Evolutionary conservation across 1,140 invertebrate species (phyloP).

Genomic region (Drosophila prosaltans): DNA sequence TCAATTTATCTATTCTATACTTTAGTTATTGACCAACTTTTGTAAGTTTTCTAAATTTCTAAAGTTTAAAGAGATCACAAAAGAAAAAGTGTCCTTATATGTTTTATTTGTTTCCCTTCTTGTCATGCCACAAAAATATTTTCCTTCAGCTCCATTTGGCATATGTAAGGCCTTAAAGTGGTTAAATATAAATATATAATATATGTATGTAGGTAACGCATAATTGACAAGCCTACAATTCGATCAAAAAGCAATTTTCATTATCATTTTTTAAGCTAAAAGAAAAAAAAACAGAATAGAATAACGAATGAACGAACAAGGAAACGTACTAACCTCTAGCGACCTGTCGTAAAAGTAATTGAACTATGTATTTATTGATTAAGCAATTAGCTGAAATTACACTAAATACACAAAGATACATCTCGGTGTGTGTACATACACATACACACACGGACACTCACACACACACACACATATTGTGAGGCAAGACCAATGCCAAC

Average conservation of each 20-base stretch:
- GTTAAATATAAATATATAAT: too few relatives aligned
- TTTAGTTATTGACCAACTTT: too few relatives aligned
- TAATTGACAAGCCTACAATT: not conserved
- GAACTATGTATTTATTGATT: slow-evolving; percentile 69
- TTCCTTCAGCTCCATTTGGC: too few relatives aligned
- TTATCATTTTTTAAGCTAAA: not conserved
- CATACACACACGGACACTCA: not conserved
- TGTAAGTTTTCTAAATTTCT: too few relatives aligned
- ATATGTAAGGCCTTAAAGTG: too few relatives aligned
- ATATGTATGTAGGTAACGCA: too few relatives aligned
- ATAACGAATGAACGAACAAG: not conserved
- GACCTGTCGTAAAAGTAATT: slow-evolving; percentile 48
- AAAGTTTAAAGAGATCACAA: too few relatives aligned
- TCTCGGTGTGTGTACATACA: slow-evolving; percentile 5
- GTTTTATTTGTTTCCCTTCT: too few relatives aligned
- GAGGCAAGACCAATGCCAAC: slow-evolving; percentile 8
- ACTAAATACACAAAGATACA: slow-evolving; percentile 54
- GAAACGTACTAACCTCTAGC: not conserved
- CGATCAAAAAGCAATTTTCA: slow-evolving; percentile 4
- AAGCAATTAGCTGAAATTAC: slow-evolving; percentile 74
- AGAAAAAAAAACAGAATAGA: not conserved
- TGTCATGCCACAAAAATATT: too few relatives aligned
- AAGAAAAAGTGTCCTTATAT: too few relatives aligned
- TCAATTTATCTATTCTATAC: too few relatives aligned
- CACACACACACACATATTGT: not conserved